A percentile compares a stretch with the other conserved stretches of the same genome.
Conservation (phyloP, 92 coral and sea anemone genomes). For the Epizoanthus ramosus region DNA sequence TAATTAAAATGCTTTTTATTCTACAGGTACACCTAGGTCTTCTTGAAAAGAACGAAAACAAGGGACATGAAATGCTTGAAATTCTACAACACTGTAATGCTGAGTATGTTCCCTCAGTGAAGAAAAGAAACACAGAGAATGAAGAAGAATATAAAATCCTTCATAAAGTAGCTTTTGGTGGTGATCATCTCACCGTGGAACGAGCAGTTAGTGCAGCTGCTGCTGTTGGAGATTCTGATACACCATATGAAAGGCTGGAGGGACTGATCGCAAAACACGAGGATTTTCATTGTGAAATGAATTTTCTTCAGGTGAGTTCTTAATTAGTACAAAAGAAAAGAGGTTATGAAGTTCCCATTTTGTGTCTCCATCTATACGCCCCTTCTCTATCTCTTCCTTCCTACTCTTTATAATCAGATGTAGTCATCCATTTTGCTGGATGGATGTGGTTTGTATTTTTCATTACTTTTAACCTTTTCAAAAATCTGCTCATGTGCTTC, state of each 20-base stretch:
- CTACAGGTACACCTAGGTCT: slow-evolving; percentile 46
- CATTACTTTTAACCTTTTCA: too few relatives aligned
- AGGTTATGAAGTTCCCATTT: too few relatives aligned
- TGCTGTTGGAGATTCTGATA: slow-evolving; percentile 55
- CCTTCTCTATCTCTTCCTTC: too few relatives aligned
- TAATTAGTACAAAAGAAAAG: background rate
- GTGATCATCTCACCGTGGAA: slow-evolving; percentile 53
- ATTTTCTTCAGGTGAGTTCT: slow-evolving; percentile 46
- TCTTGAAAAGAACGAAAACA: slow-evolving; percentile 51
- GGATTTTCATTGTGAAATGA: slow-evolving; percentile 61
- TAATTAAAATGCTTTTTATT: background rate
- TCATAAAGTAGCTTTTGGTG: slow-evolving; percentile 47
- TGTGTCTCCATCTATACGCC: too few relatives aligned
- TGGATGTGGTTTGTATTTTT: too few relatives aligned
- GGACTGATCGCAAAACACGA: slow-evolving; percentile 42
- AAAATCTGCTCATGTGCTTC: too few relatives aligned
- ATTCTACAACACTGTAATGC: slow-evolving; percentile 40
- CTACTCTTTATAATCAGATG: too few relatives aligned
- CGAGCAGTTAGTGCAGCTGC: slow-evolving; percentile 33
- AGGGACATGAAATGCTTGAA: slow-evolving; percentile 51
- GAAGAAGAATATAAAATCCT: slow-evolving; percentile 28
- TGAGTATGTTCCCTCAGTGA: slow-evolving; percentile 34
- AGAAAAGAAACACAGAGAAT: background rate
- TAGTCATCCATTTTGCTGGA: too few relatives aligned
- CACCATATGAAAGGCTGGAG: slow-evolving; percentile 45